These are phyloP conservation scores for Contarinia nasturtii DNA, from an alignment of 1,140 invertebrate species.

Conservation along the genomic window DNA sequence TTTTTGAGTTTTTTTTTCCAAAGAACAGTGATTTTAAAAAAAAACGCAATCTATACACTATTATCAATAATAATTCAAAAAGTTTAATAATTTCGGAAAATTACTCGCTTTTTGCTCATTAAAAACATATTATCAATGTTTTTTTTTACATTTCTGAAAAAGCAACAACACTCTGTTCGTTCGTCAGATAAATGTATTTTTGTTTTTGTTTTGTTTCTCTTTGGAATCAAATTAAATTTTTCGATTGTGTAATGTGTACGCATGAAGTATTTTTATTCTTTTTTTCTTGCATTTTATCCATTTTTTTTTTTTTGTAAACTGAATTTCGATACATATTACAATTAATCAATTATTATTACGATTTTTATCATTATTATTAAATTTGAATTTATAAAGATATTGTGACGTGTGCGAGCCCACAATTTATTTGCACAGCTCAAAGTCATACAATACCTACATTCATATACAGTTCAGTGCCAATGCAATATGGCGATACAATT, in stretches of 20 bases:
- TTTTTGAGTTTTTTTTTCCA: too few species aligned
- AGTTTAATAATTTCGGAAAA: too few species aligned
- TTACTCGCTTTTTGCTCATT: background rate
- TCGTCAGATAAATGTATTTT: conserved; percentile 1
- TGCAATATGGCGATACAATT: too few species aligned
- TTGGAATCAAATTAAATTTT: conserved; percentile 9
- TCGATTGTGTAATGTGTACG: conserved; percentile 6
- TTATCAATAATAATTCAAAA: too few species aligned
- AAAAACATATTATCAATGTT: background rate
- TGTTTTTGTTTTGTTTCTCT: conserved; percentile 11
- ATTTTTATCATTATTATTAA: background rate
- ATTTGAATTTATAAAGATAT: background rate
- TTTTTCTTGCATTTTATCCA: background rate
- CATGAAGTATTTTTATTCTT: too few species aligned
- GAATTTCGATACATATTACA: background rate
- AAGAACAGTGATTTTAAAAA: too few species aligned
- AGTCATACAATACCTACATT: background rate
- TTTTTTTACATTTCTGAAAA: conserved; percentile 2
- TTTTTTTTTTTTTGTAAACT: conserved; percentile 1
- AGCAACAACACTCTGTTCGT: conserved; percentile 3
- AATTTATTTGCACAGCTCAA: background rate
- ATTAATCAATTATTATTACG: background rate
- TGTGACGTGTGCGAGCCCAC: background rate
- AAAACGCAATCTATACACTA: too few species aligned
- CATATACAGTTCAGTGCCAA: background rate